A percentile compares a stretch with the other conserved stretches of the same genome.
phyloP scores from a whole-genome alignment of 2,113 vertebrate genomes.

The Odobenus rosmarus region DNA sequence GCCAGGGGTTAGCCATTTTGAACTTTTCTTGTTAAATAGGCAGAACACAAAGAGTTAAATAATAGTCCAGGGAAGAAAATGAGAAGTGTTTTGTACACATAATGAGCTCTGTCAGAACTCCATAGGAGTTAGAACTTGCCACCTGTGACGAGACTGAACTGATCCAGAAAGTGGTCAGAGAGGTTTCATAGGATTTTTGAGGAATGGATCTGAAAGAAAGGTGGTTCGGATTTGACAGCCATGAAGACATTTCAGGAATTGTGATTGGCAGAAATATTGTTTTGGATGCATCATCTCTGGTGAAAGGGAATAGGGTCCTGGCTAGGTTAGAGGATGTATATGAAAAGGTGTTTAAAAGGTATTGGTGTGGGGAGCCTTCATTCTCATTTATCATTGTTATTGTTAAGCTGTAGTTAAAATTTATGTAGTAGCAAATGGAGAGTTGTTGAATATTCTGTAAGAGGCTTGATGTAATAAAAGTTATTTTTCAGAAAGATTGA shows the following conservation, averaged over 20 bases:
- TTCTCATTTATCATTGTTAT: background rate
- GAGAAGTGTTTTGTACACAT: background rate
- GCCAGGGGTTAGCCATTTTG: slow-evolving; percentile 31
- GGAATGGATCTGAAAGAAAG: slow-evolving; percentile 5
- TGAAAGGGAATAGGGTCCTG: background rate
- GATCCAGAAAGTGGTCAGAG: background rate
- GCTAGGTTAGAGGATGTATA: background rate
- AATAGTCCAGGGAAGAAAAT: background rate
- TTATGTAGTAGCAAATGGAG: background rate
- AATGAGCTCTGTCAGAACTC: background rate
- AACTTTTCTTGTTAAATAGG: slow-evolving; percentile 10
- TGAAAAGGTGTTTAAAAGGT: background rate
- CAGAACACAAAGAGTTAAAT: background rate
- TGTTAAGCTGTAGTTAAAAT: slow-evolving; percentile 5
- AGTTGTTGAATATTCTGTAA: slow-evolving; percentile 31
- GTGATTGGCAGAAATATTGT: background rate
- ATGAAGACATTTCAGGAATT: slow-evolving; percentile 1
- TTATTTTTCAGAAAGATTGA: slow-evolving; percentile 17
- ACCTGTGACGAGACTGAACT: background rate
- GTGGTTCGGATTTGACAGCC: background rate
- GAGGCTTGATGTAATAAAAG: background rate
- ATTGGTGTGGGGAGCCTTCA: background rate
- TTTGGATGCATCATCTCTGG: background rate
- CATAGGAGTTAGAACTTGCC: background rate
- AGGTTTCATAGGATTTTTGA: background rate